Percentiles rank a stretch among this genome's conserved stretches.
Evolutionary conservation across 2,888 invertebrate genomes (phyloP).

Genomic region (Dolichopus griseipennis): DNA sequence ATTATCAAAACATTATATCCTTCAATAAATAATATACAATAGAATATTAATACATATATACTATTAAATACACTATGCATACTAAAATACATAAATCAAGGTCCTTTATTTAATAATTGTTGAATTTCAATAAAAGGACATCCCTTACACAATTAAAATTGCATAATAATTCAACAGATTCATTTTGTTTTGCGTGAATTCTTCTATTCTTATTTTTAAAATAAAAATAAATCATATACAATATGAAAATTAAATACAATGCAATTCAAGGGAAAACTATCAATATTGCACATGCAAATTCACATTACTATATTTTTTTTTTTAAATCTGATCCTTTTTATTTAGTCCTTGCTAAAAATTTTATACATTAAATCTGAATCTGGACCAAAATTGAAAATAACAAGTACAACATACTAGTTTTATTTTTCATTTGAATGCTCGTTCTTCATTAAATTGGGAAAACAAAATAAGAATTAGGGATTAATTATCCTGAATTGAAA

Average conservation of each 20-base stretch:
- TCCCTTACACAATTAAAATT: neutral
- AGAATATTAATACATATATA: no score
- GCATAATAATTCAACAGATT: neutral
- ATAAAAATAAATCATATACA: neutral
- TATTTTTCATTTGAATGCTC: neutral
- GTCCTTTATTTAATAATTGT: neutral
- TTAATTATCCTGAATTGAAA: neutral
- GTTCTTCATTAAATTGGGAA: neutral
- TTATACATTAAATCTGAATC: no score
- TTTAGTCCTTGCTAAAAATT: no score
- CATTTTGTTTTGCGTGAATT: neutral
- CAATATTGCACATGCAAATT: neutral
- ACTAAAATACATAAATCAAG: neutral
- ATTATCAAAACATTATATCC: neutral
- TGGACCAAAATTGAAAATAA: neutral
- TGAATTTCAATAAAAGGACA: neutral
- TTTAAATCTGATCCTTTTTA: no score
- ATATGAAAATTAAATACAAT: neutral
- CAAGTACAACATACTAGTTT: neutral
- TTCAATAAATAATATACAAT: neutral
- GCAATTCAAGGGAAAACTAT: neutral
- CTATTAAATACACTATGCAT: no score
- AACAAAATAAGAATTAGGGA: neutral
- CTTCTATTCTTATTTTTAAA: neutral
- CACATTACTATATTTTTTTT: no score